Evolutionary conservation across 1,140 invertebrate species (phyloP).

Genomic region (Dreissena polymorpha): DNA sequence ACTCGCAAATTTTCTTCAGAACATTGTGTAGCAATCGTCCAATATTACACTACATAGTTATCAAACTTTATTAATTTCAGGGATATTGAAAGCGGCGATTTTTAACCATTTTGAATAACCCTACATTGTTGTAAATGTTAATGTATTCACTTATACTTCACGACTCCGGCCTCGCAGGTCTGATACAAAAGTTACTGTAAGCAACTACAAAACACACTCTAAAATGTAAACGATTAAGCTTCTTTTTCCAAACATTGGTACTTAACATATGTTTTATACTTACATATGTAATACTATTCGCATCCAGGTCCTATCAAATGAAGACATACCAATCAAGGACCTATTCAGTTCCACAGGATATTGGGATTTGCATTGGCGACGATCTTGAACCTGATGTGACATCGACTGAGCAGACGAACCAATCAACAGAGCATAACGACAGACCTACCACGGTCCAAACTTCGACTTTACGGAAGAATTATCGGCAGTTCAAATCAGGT

Average conservation of each 20-base stretch:
- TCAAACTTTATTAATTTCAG: neutral
- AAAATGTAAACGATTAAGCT: neutral
- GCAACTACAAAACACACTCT: neutral
- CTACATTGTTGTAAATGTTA: neutral
- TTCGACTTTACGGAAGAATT: too few species aligned
- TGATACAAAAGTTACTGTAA: neutral
- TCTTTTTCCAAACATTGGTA: neutral
- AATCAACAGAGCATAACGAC: too few species aligned
- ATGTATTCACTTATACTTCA: too few species aligned
- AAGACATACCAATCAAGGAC: constrained; percentile 13
- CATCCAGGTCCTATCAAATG: constrained; percentile 22
- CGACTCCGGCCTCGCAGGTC: neutral
- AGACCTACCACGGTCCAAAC: too few species aligned
- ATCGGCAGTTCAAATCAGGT: too few species aligned
- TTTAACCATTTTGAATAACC: too few species aligned
- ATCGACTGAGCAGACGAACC: too few species aligned
- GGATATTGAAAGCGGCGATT: neutral
- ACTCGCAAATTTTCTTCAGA: too few species aligned
- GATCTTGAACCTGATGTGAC: too few species aligned
- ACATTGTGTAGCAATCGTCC: too few species aligned
- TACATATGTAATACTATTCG: too few species aligned
- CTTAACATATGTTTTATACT: too few species aligned
- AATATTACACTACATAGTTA: neutral
- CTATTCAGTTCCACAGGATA: constrained; percentile 4
- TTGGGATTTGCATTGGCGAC: neutral